Percentiles rank a stretch among this genome's conserved stretches.
These are phyloP conservation scores for Phrixothrix hirtus DNA, from an alignment of 2,888 invertebrate genomes.

Conservation along the genomic window DNA sequence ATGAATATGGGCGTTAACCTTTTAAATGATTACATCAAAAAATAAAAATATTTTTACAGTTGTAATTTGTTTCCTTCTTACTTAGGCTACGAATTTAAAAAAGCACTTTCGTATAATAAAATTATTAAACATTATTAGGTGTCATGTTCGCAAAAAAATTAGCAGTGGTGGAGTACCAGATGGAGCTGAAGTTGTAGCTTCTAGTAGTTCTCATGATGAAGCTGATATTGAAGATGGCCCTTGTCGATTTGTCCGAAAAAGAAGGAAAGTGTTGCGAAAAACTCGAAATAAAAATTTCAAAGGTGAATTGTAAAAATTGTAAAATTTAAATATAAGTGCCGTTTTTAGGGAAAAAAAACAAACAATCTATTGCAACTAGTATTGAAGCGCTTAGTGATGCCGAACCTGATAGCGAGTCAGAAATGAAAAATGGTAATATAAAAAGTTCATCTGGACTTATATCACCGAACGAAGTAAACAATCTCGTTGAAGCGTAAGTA, in stretches of 20 bases:
- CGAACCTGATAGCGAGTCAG: constrained; percentile 53
- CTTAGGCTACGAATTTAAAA: constrained; percentile 25
- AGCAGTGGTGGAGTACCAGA: constrained; percentile 51
- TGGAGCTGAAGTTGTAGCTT: constrained; percentile 58
- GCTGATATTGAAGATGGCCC: constrained; percentile 57
- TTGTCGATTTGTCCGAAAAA: constrained; percentile 48
- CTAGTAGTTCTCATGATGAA: constrained; percentile 58
- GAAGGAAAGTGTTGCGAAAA: constrained; percentile 66
- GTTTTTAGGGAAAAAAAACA: constrained; percentile 36
- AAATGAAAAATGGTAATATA: constrained; percentile 44
- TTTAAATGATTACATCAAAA: background rate
- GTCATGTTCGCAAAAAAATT: constrained; percentile 39
- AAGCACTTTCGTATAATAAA: too few species aligned
- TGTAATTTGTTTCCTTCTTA: background rate
- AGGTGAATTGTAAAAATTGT: too few species aligned
- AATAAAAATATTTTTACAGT: background rate
- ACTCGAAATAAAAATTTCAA: constrained; percentile 62
- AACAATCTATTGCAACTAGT: constrained; percentile 42
- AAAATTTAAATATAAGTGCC: too few species aligned
- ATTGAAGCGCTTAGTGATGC: constrained; percentile 51
- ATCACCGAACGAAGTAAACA: constrained; percentile 48
- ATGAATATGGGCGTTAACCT: too few species aligned
- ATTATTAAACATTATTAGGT: too few species aligned
- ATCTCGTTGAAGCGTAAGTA: constrained; percentile 46
- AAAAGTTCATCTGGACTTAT: constrained; percentile 48